These are phyloP conservation scores for Villa cingulata DNA, from an alignment of 2,888 invertebrate species.

Conservation along the genomic window DNA sequence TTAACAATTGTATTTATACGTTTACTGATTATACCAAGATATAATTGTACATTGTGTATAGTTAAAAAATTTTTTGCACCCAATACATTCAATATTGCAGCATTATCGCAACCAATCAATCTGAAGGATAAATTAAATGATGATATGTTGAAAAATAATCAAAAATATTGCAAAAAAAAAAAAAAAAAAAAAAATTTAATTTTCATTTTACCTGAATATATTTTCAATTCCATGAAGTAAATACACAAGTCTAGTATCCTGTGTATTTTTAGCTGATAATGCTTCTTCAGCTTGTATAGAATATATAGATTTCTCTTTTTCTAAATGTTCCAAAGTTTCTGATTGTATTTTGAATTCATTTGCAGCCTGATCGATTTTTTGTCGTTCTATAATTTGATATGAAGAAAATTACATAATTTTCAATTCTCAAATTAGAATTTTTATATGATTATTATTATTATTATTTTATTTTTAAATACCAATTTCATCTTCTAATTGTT, in stretches of 20 bases:
- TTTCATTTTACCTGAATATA: constrained; percentile 27
- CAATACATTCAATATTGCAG: constrained; percentile 55
- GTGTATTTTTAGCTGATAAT: constrained; percentile 20
- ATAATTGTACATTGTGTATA: constrained; percentile 62
- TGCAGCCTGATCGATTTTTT: constrained; percentile 28
- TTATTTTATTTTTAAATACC: constrained; percentile 29
- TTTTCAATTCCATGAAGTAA: constrained; percentile 40
- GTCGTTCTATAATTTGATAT: constrained; percentile 21
- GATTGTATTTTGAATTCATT: constrained; percentile 27
- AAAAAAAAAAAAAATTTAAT: neutral
- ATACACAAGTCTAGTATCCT: constrained; percentile 25
- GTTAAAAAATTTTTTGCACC: constrained; percentile 60
- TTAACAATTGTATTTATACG: constrained; percentile 37
- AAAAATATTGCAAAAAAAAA: neutral
- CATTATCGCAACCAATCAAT: constrained; percentile 56
- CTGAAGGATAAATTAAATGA: constrained; percentile 24
- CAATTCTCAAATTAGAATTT: neutral
- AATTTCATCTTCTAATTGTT: constrained; percentile 47
- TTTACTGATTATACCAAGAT: constrained; percentile 69
- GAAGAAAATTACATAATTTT: too few relatives aligned
- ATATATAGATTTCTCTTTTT: constrained; percentile 14
- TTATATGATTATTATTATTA: neutral
- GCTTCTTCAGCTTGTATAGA: constrained; percentile 23
- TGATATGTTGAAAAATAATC: too few relatives aligned
- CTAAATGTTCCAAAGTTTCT: constrained; percentile 30